These are phyloP conservation scores for Eretmocerus hayati DNA, from an alignment of 2,888 invertebrate species.

Conservation along the genomic window DNA sequence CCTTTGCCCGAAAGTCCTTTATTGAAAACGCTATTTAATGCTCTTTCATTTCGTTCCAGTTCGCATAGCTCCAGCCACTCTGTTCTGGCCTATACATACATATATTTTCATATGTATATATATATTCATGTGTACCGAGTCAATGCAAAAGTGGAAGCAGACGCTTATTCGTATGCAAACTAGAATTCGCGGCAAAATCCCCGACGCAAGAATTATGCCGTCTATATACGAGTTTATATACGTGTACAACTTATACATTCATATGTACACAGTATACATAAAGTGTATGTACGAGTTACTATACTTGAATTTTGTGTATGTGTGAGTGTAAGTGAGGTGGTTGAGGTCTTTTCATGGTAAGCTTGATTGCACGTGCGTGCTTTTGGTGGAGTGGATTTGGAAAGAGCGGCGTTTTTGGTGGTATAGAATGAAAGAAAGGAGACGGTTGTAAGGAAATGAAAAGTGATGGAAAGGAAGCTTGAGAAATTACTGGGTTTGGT, in stretches of 20 bases:
- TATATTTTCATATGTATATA: too few relatives aligned
- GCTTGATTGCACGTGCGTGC: too few relatives aligned
- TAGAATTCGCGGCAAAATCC: constrained; percentile 6
- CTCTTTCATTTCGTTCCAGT: constrained; percentile 24
- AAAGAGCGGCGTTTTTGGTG: too few relatives aligned
- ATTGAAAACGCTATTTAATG: constrained; percentile 25
- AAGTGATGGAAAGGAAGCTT: too few relatives aligned
- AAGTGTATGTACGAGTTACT: background rate
- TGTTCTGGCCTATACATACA: too few relatives aligned
- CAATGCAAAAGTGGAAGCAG: constrained; percentile 8
- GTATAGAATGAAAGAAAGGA: too few relatives aligned
- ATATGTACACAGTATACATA: constrained; percentile 1
- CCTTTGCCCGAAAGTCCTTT: background rate
- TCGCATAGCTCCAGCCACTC: background rate
- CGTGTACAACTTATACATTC: too few relatives aligned
- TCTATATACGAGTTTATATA: background rate
- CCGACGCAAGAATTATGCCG: constrained; percentile 1
- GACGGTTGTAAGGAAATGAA: too few relatives aligned
- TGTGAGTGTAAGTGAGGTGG: background rate
- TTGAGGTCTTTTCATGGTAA: too few relatives aligned
- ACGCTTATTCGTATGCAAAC: constrained; percentile 26
- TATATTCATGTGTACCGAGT: too few relatives aligned
- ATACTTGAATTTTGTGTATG: background rate
- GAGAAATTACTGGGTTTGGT: too few relatives aligned
- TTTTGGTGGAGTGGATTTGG: too few relatives aligned